Conservation (phyloP, 2,888 invertebrate genomes). For the Eupithecia vulgata region DNA sequence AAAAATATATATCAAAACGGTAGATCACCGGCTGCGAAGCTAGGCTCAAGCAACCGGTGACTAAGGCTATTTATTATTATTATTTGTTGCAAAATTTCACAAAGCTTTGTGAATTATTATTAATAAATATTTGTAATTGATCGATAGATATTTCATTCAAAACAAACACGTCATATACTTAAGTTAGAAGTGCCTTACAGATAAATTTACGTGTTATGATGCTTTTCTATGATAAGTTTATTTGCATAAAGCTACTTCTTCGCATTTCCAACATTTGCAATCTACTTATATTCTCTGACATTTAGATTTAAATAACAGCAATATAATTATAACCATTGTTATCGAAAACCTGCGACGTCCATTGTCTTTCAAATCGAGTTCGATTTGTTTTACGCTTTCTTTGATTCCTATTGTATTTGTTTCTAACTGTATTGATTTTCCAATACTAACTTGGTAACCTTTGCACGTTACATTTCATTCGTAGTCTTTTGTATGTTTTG, state of each 20-base stretch:
- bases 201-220: too few species aligned
- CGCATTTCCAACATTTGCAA: neutral
- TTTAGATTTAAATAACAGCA: conserved; percentile 21
- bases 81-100: too few species aligned
- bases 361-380: conserved; percentile 40
- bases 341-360: conserved; percentile 27
- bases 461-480: neutral
- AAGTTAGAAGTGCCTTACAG: too few species aligned
- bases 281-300: neutral
- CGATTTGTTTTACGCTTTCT: conserved; percentile 41
- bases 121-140: too few species aligned
- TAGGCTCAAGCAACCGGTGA: too few species aligned
- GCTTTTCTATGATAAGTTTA: neutral
- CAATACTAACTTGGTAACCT: neutral
- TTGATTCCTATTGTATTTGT: conserved; percentile 28
- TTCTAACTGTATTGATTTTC: conserved; percentile 19
- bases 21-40: too few species aligned
- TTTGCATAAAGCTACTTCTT: neutral
- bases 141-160: too few species aligned
- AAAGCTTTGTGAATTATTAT: too few species aligned
- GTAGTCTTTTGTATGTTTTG: neutral
- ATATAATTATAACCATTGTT: conserved; percentile 36
- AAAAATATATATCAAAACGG: too few species aligned
- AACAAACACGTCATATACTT: too few species aligned
- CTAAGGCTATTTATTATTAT: too few species aligned